These are phyloP conservation scores for Paragorgia papillata DNA, from an alignment of 92 coral and sea anemone genomes.

Conservation along the genomic window DNA sequence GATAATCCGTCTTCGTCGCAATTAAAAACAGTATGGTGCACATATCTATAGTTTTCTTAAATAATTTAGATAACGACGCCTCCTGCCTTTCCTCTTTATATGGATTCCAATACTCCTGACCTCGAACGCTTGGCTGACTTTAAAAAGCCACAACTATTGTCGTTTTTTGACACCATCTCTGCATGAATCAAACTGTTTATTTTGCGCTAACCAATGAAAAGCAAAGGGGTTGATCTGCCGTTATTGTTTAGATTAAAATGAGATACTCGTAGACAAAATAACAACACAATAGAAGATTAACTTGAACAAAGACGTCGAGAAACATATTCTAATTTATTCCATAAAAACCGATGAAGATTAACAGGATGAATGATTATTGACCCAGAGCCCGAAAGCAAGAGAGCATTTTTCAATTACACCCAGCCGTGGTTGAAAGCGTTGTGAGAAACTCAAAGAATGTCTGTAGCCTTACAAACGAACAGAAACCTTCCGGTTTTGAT, in stretches of 20 bases:
- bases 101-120: no score
- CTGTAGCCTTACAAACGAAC: not conserved
- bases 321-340: conserved; percentile 27
- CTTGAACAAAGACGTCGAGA: conserved; percentile 3
- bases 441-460: not conserved
- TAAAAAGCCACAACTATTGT: conserved; percentile 1
- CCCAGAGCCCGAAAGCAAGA: not conserved
- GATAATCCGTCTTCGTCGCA: no score
- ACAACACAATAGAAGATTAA: conserved; percentile 18
- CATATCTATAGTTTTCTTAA: no score
- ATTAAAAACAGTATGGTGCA: no score
- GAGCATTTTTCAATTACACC: not conserved
- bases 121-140: conserved; percentile 21
- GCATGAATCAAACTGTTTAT: not conserved
- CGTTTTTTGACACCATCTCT: conserved; percentile 8
- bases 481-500: not conserved
- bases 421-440: not conserved
- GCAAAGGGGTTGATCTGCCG: not conserved
- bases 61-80: no score
- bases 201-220: conserved; percentile 18
- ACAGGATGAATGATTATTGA: conserved; percentile 17
- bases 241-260: conserved; percentile 3
- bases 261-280: not conserved
- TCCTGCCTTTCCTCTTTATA: no score
- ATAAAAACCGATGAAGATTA: not conserved